Evolutionary conservation across 2,888 invertebrate genomes (phyloP).

Genomic region (Mystacides longicornis): DNA sequence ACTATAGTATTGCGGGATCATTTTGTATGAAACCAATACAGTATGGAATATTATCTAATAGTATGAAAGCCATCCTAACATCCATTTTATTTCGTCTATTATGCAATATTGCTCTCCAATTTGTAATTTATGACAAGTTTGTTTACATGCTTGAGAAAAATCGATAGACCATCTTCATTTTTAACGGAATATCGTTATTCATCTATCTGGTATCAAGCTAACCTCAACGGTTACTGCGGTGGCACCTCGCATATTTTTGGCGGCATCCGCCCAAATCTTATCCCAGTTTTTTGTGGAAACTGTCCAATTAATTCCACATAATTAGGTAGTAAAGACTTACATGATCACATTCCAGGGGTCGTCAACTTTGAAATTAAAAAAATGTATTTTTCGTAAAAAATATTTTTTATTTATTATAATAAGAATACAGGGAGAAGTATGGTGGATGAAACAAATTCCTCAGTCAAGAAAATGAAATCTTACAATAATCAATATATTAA

Average conservation of each 20-base stretch:
- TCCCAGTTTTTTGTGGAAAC: too few species aligned
- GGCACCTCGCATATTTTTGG: too few species aligned
- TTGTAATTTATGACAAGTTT: not conserved
- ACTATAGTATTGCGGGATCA: not conserved
- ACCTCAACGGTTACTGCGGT: too few species aligned
- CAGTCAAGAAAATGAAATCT: not conserved
- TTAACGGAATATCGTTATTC: too few species aligned
- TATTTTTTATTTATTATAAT: slow-evolving; percentile 2
- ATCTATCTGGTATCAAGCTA: too few species aligned
- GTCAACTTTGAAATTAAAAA: not conserved
- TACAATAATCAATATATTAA: not conserved
- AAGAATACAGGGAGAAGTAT: not conserved
- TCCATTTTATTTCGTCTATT: not conserved
- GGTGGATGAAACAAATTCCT: slow-evolving; percentile 2
- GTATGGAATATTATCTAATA: slow-evolving; percentile 1
- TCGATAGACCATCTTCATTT: slow-evolving; percentile 1
- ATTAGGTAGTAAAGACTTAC: too few species aligned
- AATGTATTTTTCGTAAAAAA: not conserved
- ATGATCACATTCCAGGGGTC: too few species aligned
- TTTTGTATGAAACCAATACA: not conserved
- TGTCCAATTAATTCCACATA: too few species aligned
- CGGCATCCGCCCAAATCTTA: too few species aligned
- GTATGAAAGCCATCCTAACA: not conserved
- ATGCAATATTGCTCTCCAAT: not conserved
- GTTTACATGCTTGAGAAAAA: not conserved